Percentiles rank a stretch among this genome's conserved stretches.
phyloP scores from a whole-genome alignment of 2,797 vertebrate species.

The Microcaecilia unicolor region DNA sequence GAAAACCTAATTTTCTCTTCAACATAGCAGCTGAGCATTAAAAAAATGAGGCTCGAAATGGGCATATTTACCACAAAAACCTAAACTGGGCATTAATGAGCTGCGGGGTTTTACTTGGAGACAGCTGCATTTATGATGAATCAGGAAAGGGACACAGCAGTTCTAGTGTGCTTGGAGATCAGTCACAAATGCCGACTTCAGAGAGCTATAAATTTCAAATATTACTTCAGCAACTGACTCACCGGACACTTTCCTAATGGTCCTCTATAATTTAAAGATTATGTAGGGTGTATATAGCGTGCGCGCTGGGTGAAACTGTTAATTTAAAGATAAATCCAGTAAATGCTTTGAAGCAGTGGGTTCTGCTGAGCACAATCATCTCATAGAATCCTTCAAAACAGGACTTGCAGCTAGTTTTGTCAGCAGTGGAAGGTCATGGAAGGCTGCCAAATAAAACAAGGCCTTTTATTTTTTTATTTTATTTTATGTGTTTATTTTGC shows the following conservation, averaged over 20 bases:
- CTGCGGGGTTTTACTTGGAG: conserved; percentile 47
- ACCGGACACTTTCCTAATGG: conserved; percentile 37
- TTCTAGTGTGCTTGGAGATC: conserved; percentile 49
- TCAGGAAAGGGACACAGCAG: conserved; percentile 52
- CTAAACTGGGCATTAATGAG: conserved; percentile 39
- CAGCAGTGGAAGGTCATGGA: conserved; percentile 55
- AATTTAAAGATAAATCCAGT: conserved; percentile 58
- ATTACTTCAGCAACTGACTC: conserved; percentile 36
- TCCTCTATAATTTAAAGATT: conserved; percentile 59
- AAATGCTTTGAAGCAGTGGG: conserved; percentile 36
- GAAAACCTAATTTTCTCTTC: conserved; percentile 28
- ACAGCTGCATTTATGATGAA: conserved; percentile 58
- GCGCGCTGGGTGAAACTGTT: conserved; percentile 54
- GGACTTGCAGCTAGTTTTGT: conserved; percentile 51
- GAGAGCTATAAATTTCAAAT: conserved; percentile 49
- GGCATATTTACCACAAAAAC: conserved; percentile 45
- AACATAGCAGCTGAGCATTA: conserved; percentile 23
- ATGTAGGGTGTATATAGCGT: conserved; percentile 44
- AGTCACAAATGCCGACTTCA: conserved; percentile 50
- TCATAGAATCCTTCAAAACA: conserved; percentile 46
- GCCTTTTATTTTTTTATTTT: too few relatives aligned
- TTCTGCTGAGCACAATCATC: conserved; percentile 39
- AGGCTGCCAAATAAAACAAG: conserved; percentile 48
- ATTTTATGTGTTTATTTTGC: too few relatives aligned
- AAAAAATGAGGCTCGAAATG: conserved; percentile 31